phyloP scores from a whole-genome alignment of 2,888 invertebrate species.

The Cataglyphis albicans region DNA sequence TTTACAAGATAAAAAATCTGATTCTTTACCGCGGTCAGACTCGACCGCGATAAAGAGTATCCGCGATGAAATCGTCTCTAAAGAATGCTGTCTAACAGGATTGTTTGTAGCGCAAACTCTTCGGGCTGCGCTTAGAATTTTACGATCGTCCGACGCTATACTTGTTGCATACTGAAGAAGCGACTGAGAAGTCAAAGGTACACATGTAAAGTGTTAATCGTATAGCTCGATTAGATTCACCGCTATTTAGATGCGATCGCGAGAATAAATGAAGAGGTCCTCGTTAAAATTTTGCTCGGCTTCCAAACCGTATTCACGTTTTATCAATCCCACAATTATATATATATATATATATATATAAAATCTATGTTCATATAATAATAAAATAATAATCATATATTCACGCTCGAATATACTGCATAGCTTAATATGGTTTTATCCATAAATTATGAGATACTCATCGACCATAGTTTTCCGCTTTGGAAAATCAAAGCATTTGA shows the following conservation, averaged over 20 bases:
- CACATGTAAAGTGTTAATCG: not conserved
- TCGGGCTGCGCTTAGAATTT: conserved; percentile 28
- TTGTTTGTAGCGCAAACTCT: conserved; percentile 35
- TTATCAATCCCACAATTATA: not conserved
- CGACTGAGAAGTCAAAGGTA: not conserved
- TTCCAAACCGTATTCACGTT: not conserved
- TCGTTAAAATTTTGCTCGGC: not conserved
- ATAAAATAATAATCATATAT: not conserved
- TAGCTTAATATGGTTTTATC: not conserved
- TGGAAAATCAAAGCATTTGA: conserved; percentile 3
- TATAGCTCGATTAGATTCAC: conserved; percentile 3
- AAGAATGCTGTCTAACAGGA: conserved; percentile 50
- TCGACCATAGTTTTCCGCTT: not conserved
- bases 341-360: too few species aligned
- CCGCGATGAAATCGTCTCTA: conserved; percentile 3
- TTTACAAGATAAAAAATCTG: conserved; percentile 20
- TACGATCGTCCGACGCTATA: conserved; percentile 7
- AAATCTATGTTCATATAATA: not conserved
- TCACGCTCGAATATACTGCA: not conserved
- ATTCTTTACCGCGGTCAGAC: not conserved
- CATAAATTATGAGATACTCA: conserved; percentile 21
- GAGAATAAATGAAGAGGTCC: not conserved
- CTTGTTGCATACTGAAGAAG: conserved; percentile 13
- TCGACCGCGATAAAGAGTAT: not conserved
- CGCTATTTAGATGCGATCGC: not conserved